Base-by-base conservation (phyloP, 2,888 invertebrate genomes). In the Cylloceria caligata region DNA sequence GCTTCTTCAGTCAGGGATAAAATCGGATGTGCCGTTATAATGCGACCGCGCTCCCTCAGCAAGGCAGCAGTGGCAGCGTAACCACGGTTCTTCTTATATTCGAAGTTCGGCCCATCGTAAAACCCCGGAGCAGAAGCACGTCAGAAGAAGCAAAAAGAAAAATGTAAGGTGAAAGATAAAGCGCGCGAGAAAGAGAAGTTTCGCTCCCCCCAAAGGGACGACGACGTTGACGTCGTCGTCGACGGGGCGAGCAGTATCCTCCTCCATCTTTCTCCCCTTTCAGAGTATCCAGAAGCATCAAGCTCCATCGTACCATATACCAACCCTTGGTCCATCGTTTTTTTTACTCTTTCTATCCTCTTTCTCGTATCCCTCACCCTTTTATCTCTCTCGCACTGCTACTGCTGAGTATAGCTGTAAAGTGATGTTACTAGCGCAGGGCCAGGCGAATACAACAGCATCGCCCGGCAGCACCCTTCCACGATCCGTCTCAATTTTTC, bases 401-500 rank as follows among this genome's bases (percentile, higher is more conserved):
- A 30, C n/a, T 36, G 27, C 34, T 57, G 36, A 30, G 34, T 67
- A 65, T 72, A 72, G 21, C 36, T 67, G 21, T 57, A 27, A 13
- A 57, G 57, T 21, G 52, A 47, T 42, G 13, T 55, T 34, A 34
- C 55, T 45, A 16, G 30, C 19, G 16, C 55, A 52, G 52, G 49
- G 72, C n/a, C 30, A 60, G 21, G 30, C 55, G 39, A 71, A 3
- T 24, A 24, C 21, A 52, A 24, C 52, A 52, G 52, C 24, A 24
- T 52, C 52, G n/a, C n/a, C 3, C 24, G 6, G 6, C 62, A 68
- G 39, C 87, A 83, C 86, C 86, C 87, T 81, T 83, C 74, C 75
- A 84, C 88, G 88, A 90, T 90, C 88, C 90, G 87, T 90, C 89
- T 89, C 89, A 88, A 90, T 91, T 91, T 91, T 90, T 90, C 90